A percentile compares a stretch with the other conserved stretches of the same genome.
Conservation (phyloP, 1,140 invertebrate genomes). For the Drosophila littoralis region DNA sequence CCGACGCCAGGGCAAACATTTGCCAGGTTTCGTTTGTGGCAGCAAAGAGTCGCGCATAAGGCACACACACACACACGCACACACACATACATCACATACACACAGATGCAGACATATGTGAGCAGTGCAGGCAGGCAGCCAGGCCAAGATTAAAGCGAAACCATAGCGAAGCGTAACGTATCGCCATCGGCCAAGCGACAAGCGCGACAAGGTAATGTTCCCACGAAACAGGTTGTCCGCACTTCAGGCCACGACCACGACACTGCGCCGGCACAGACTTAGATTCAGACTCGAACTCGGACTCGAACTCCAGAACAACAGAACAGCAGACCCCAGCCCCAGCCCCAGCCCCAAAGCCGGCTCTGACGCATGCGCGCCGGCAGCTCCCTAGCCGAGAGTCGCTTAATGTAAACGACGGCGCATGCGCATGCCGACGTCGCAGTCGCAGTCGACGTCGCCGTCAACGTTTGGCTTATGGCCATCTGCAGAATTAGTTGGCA, state of each 20-base stretch:
- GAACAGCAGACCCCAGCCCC: conserved; percentile 23
- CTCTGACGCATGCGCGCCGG: conserved; percentile 65
- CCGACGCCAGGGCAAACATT: conserved; percentile 53
- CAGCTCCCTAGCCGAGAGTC: conserved; percentile 33
- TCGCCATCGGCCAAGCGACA: conserved; percentile 79
- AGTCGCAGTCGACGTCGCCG: conserved; percentile 25
- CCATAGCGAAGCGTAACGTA: conserved; percentile 82
- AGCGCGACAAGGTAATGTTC: conserved; percentile 84
- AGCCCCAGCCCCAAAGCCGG: conserved; percentile 28
- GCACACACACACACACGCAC: conserved; percentile 30
- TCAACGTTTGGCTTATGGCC: conserved; percentile 35
- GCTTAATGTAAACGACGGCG: conserved; percentile 75
- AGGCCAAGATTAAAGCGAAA: conserved; percentile 76
- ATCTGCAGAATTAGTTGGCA: conserved; percentile 61
- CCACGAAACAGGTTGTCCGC: conserved; percentile 84
- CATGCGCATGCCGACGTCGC: conserved; percentile 73
- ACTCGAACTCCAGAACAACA: conserved; percentile 4
- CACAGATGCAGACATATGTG: conserved; percentile 12
- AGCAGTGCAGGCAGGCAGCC: conserved; percentile 49
- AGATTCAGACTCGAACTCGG: conserved; percentile 14
- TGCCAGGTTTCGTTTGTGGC: conserved; percentile 56
- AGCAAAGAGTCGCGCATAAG: conserved; percentile 13
- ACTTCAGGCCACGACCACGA: conserved; percentile 81
- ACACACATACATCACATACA: conserved; percentile 8
- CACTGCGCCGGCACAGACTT: conserved; percentile 46